Evolutionary conservation across 1,140 invertebrate genomes (phyloP).

Genomic region (Pinna nobilis): DNA sequence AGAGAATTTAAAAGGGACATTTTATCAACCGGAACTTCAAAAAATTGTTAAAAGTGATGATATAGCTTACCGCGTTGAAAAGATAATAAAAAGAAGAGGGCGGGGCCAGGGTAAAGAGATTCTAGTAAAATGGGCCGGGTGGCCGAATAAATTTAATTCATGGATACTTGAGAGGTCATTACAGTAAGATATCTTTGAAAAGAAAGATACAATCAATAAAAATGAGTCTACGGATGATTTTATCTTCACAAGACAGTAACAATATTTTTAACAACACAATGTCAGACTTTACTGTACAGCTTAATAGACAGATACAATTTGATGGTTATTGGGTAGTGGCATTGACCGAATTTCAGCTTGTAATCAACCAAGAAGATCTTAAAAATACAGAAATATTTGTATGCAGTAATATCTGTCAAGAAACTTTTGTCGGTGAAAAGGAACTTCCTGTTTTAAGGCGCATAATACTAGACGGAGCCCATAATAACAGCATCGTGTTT

Average conservation of each 20-base stretch:
- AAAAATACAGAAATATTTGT: constrained; percentile 9
- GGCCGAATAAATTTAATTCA: constrained; percentile 10
- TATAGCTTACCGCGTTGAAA: not conserved
- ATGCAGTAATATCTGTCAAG: constrained; percentile 6
- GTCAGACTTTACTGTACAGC: constrained; percentile 1
- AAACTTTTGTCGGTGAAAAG: constrained; percentile 5
- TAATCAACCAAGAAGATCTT: not conserved
- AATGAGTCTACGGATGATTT: not conserved
- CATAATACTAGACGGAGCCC: not conserved
- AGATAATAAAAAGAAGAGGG: not conserved
- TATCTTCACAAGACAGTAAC: constrained; percentile 11
- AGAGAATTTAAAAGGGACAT: not conserved
- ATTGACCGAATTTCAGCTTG: constrained; percentile 2
- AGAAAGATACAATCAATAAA: not conserved
- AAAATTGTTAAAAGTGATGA: not conserved
- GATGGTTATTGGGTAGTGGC: constrained; percentile 11
- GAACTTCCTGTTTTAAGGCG: constrained; percentile 18
- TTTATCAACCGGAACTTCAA: constrained; percentile 11
- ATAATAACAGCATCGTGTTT: constrained; percentile 1
- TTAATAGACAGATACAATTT: not conserved
- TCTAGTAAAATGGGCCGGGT: not conserved
- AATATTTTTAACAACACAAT: not conserved
- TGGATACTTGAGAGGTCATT: not conserved
- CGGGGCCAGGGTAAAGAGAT: not conserved
- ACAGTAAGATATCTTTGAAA: not conserved